Base-by-base conservation (phyloP, 2,113 vertebrate genomes). In the Micromys minutus region DNA sequence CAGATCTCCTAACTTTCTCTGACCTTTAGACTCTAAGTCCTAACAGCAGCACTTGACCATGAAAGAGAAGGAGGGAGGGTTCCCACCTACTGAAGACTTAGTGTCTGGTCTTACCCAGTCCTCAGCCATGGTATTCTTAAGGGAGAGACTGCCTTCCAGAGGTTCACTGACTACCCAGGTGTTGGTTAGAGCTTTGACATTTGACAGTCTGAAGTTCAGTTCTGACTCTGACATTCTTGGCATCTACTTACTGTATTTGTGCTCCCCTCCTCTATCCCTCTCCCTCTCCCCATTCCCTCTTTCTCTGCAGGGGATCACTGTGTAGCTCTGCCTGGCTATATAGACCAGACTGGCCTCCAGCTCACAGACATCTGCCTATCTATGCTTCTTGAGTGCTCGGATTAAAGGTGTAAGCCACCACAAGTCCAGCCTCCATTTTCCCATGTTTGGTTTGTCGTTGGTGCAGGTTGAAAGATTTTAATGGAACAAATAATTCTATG, bases 1-100 rank as follows among this genome's bases (percentile, higher is more conserved):
- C 65, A 91, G 45, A 61, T 72, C 57, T 89, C 59, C 80, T 87
- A 92, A 90, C 59, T 86, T 90, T 94, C 87, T 94, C 87, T 91
- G 90, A 76, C 90, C 65, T 91, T 57, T 86, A 91, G 87, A 92
- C 71, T 85, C 63, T 57, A 79, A 88, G 57, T 67, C 59, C 74
- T 87, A 89, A 87, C 57, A 91, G 45, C 75, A 85, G 63, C 79
- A 77, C 71, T 85, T 92, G 65, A 85, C 3, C 16, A 0, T 45
- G 69, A 29, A 29, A 15, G 11, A 7, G n/a, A 31, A 72, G 9
- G 16, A 52, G 22, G 59, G 17, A 12, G 4, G 21, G 55, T 4
- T 65, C 36, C 47, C 21, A 45, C 29, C 50, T 61, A n/a, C 17
- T 89, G 42, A 52, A 50, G n/a, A 42, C 7, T 59, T 90, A 57